phyloP scores from a whole-genome alignment of 1,140 invertebrate species.

The Drosophila erecta region DNA sequence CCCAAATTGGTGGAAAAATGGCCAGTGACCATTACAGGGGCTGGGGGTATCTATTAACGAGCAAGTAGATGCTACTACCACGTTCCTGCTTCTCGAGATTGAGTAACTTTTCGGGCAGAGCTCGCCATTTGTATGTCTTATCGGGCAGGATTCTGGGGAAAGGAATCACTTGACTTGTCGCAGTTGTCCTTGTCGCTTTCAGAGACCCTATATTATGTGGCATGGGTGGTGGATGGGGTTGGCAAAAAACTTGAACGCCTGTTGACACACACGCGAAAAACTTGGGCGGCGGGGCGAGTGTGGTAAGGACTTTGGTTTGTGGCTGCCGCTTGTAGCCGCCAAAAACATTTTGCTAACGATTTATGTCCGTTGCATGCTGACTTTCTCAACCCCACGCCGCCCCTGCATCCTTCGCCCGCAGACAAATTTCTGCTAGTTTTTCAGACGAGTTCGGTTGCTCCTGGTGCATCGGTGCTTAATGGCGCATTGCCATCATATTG shows the following conservation, averaged over 20 bases:
- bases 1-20: constrained; percentile 52
- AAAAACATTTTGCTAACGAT: constrained; percentile 81
- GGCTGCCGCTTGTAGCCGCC: constrained; percentile 70
- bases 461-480: constrained; percentile 54
- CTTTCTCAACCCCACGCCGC: constrained; percentile 1
- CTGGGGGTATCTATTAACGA: constrained; percentile 32
- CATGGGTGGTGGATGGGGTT: constrained; percentile 5
- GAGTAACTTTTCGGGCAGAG: constrained; percentile 47
- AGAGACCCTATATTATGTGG: constrained; percentile 44
- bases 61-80: constrained; percentile 18
- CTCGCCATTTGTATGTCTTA: constrained; percentile 57
- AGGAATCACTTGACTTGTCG: constrained; percentile 69
- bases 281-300: constrained; percentile 19
- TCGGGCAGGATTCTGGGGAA: constrained; percentile 13
- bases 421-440: constrained; percentile 75
- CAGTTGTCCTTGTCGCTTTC: constrained; percentile 69
- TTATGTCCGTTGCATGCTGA: constrained; percentile 76
- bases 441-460: constrained; percentile 31
- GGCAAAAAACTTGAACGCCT: constrained; percentile 75
- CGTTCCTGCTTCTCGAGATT: constrained; percentile 25
- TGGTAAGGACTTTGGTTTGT: constrained; percentile 39
- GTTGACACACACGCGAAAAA: constrained; percentile 70
- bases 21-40: constrained; percentile 13
- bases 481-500: constrained; percentile 55
- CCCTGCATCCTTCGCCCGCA: constrained; percentile 12